These are phyloP conservation scores for Pelusios castaneus DNA, from an alignment of 2,113 vertebrate genomes.

Conservation along the genomic window DNA sequence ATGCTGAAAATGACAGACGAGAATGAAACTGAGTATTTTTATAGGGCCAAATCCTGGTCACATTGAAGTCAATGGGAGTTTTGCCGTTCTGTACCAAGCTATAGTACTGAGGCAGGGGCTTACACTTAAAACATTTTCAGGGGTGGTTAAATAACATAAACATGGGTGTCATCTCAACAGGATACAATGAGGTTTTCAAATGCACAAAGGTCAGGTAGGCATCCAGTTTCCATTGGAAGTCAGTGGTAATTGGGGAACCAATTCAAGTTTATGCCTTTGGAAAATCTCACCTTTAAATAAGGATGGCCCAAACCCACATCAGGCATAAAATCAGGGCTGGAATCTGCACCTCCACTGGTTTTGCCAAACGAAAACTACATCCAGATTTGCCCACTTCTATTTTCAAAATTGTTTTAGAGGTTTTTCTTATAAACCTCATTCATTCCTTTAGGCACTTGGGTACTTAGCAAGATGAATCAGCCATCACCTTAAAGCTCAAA, in stretches of 20 bases:
- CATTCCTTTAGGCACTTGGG: rapidly evolving
- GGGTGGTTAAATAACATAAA: neutral
- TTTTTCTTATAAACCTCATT: neutral
- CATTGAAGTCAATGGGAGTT: neutral
- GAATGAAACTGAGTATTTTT: neutral
- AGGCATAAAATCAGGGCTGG: neutral
- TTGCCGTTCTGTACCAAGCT: rapidly evolving
- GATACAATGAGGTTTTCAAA: neutral
- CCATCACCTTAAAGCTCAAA: neutral
- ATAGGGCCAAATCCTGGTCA: neutral
- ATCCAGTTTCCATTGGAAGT: conserved; percentile 39
- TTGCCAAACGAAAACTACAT: neutral
- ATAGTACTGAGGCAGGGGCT: neutral
- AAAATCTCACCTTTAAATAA: neutral
- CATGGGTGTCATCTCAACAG: neutral
- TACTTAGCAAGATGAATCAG: neutral
- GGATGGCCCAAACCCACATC: neutral
- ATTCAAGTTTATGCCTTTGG: neutral
- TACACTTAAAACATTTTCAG: neutral
- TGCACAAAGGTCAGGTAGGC: neutral
- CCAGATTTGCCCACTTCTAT: neutral
- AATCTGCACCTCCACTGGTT: neutral
- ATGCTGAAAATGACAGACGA: neutral
- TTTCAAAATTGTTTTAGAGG: neutral
- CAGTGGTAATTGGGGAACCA: neutral